These are phyloP conservation scores for Eledona agricola DNA, from an alignment of 2,888 invertebrate species.

Conservation along the genomic window DNA sequence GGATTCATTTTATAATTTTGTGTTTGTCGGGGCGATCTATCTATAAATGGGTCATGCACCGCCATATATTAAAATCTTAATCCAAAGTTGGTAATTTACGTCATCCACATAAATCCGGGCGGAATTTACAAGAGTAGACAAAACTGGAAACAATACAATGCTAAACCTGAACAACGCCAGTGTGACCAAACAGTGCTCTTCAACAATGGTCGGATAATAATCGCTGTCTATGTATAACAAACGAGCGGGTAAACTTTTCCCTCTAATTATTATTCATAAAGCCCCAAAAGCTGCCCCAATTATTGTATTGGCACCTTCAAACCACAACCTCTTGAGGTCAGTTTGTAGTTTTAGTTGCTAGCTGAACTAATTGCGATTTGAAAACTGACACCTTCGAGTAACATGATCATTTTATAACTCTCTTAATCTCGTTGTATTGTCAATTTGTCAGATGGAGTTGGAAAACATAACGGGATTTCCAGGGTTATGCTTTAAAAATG, in stretches of 20 bases:
- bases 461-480: no score
- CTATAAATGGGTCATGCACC: slow-evolving; percentile 1
- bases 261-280: slow-evolving; percentile 8
- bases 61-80: slow-evolving; percentile 32
- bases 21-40: no score
- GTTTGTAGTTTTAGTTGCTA: no score
- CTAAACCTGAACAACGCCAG: slow-evolving; percentile 18
- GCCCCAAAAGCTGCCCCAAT: slow-evolving; percentile 26
- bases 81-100: slow-evolving; percentile 17
- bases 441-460: no score
- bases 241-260: slow-evolving; percentile 25
- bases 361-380: slow-evolving; percentile 28
- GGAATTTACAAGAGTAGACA: slow-evolving; percentile 24
- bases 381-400: slow-evolving; percentile 30
- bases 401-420: slow-evolving; percentile 34
- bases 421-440: no score
- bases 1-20: no score
- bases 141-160: slow-evolving; percentile 25
- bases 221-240: slow-evolving; percentile 29
- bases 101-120: slow-evolving; percentile 16
- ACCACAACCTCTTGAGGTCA: no score
- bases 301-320: slow-evolving; percentile 35
- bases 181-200: slow-evolving; percentile 8
- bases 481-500: no score
- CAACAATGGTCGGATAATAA: slow-evolving; percentile 22